Evolutionary conservation across 2,888 invertebrate species (phyloP).

Genomic region (Sialis fuliginosa): DNA sequence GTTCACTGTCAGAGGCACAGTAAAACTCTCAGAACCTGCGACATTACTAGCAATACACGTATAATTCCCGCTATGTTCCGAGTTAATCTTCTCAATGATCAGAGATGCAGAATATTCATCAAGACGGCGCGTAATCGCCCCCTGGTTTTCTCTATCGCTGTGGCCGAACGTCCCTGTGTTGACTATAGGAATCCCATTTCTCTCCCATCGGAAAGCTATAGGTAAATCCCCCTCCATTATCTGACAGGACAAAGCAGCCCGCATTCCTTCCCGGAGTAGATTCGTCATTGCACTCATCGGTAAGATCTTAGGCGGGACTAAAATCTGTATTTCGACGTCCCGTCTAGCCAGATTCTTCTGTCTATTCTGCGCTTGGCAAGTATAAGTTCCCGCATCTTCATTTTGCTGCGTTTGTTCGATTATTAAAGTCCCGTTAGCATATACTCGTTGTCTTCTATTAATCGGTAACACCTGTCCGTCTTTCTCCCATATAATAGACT

Average conservation of each 20-base stretch:
- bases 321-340: slow-evolving; percentile 56
- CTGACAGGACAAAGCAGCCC: slow-evolving; percentile 79
- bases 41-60: slow-evolving; percentile 84
- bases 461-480: slow-evolving; percentile 74
- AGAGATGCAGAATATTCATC: slow-evolving; percentile 77
- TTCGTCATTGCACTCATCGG: slow-evolving; percentile 70
- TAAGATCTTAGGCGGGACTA: slow-evolving; percentile 71
- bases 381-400: slow-evolving; percentile 79
- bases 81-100: slow-evolving; percentile 70
- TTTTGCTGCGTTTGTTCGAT: slow-evolving; percentile 71
- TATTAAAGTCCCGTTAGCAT: slow-evolving; percentile 69
- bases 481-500: slow-evolving; percentile 77
- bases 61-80: slow-evolving; percentile 76
- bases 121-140: slow-evolving; percentile 38
- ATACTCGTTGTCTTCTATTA: slow-evolving; percentile 72
- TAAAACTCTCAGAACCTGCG: slow-evolving; percentile 60
- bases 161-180: slow-evolving; percentile 1
- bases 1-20: slow-evolving; percentile 66
- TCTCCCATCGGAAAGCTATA: slow-evolving; percentile 79
- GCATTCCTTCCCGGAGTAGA: slow-evolving; percentile 64
- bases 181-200: slow-evolving; percentile 58
- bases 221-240: slow-evolving; percentile 86
- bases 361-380: slow-evolving; percentile 73
- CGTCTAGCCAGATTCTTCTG: slow-evolving; percentile 62
- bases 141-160: slow-evolving; percentile 23